phyloP scores from a whole-genome alignment of 2,888 invertebrate genomes.

The Acrocyrtus sp. region DNA sequence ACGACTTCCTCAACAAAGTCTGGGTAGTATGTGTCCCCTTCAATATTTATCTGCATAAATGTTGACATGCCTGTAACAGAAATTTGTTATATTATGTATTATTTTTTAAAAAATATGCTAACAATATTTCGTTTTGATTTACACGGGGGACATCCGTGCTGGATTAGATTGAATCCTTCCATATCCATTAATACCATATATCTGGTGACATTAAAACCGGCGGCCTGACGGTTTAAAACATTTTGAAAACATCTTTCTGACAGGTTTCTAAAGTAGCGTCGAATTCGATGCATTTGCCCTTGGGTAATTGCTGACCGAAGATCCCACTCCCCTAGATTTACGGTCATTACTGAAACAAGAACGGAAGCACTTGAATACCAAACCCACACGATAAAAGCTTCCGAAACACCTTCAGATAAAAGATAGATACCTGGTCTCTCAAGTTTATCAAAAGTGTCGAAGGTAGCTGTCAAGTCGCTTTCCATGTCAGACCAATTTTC shows the following conservation, averaged over 20 bases:
- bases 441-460: constrained; percentile 14
- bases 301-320: constrained; percentile 3
- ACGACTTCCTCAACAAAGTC: constrained; percentile 24
- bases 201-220: constrained; percentile 24
- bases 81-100: neutral
- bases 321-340: constrained; percentile 30
- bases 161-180: constrained; percentile 18
- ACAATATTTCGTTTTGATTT: neutral
- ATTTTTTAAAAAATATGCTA: too few species aligned
- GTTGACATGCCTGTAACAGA: constrained; percentile 7
- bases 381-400: too few species aligned
- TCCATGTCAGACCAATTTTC: too few species aligned
- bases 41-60: neutral
- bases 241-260: constrained; percentile 5
- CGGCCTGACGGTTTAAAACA: constrained; percentile 11
- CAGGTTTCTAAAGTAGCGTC: constrained; percentile 15
- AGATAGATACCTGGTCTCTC: constrained; percentile 21
- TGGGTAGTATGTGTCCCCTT: constrained; percentile 21
- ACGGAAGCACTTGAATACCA: too few species aligned
- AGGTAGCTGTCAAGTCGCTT: constrained; percentile 9
- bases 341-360: too few species aligned
- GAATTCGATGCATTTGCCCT: constrained; percentile 18
- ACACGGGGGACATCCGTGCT: constrained; percentile 23
- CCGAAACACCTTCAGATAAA: too few species aligned
- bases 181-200: constrained; percentile 9